Evolutionary conservation across 2,888 invertebrate genomes (phyloP).

Genomic region (Acleris sparsana): DNA sequence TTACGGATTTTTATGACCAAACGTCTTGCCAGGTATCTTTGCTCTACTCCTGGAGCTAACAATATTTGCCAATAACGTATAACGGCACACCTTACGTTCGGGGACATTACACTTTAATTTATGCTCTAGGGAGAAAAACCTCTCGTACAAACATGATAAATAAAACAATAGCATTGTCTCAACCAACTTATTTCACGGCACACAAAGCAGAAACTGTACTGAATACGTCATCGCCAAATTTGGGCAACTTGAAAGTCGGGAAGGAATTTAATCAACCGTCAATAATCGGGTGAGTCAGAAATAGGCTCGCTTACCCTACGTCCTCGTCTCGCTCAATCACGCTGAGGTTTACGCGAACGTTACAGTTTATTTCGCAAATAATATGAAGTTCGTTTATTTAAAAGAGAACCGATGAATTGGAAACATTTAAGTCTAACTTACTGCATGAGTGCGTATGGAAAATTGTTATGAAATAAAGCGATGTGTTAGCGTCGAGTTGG

Average conservation of each 20-base stretch:
- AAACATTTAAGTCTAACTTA: background rate
- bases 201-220: conserved; percentile 17
- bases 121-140: no score
- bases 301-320: conserved; percentile 32
- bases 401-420: background rate
- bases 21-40: no score
- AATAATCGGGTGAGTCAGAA: conserved; percentile 34
- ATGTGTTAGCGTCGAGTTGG: no score
- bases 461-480: background rate
- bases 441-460: background rate
- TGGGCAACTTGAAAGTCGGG: conserved; percentile 30
- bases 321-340: conserved; percentile 16
- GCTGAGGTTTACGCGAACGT: conserved; percentile 3
- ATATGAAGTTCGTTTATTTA: conserved; percentile 6
- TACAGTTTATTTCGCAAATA: conserved; percentile 18
- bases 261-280: conserved; percentile 35
- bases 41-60: no score
- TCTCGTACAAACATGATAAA: conserved; percentile 1
- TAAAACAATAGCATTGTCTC: conserved; percentile 14
- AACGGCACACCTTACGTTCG: no score
- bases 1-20: no score
- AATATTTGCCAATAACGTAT: no score
- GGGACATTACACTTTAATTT: no score
- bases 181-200: conserved; percentile 28
- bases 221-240: conserved; percentile 28